Conservation (phyloP, 2,113 vertebrate species). For the Phyllopteryx taeniolatus region DNA sequence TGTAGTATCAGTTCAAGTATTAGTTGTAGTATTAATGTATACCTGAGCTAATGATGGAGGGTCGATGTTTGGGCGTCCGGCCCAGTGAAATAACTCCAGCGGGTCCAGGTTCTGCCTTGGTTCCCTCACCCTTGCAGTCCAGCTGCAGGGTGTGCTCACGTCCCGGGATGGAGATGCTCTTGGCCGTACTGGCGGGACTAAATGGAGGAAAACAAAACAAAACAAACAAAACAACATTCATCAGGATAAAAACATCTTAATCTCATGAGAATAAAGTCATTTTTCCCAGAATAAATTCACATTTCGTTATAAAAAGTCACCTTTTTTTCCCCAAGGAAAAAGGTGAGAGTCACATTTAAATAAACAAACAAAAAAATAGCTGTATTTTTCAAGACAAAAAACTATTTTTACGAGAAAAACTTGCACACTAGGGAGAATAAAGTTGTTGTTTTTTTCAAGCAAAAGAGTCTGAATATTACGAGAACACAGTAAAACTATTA, state of each 20-base stretch:
- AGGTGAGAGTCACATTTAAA: too few species aligned
- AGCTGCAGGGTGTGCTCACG: conserved; percentile 90
- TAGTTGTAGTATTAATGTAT: not conserved
- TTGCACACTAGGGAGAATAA: too few species aligned
- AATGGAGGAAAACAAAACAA: not conserved
- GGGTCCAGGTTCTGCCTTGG: conserved; percentile 54
- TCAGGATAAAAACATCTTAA: too few species aligned
- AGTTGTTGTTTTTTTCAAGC: too few species aligned
- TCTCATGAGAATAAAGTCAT: too few species aligned
- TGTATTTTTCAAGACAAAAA: too few species aligned
- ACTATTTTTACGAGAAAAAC: too few species aligned
- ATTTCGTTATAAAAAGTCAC: not conserved
- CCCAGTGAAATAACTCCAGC: conserved; percentile 72
- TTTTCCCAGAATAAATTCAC: too few species aligned
- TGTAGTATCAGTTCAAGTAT: too few species aligned
- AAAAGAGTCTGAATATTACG: not conserved
- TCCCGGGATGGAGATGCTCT: conserved; percentile 87
- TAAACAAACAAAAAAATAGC: too few species aligned
- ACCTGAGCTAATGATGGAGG: conserved; percentile 86
- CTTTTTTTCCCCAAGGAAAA: not conserved
- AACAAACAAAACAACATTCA: not conserved
- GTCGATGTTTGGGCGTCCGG: conserved; percentile 74
- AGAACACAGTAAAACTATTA: too few species aligned
- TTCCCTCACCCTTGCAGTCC: conserved; percentile 94
- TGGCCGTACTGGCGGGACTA: conserved; percentile 83